These are phyloP conservation scores for Drosophila sordidula DNA, from an alignment of 2,888 invertebrate species.

Conservation along the genomic window DNA sequence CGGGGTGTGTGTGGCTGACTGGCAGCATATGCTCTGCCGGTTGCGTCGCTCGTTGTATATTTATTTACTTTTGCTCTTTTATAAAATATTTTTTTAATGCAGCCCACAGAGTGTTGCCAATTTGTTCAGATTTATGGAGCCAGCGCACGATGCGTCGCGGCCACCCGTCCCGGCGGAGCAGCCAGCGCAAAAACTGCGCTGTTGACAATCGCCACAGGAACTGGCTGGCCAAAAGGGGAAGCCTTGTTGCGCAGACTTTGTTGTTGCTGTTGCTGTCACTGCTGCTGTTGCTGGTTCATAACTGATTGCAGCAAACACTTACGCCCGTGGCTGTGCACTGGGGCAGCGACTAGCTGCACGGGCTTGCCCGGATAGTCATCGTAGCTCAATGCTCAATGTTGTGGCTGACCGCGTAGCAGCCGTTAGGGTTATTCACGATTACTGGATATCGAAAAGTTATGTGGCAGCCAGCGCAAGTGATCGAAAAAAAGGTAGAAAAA, in stretches of 20 bases:
- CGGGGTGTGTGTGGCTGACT: constrained; percentile 37
- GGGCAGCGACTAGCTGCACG: constrained; percentile 7
- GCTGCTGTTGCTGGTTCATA: constrained; percentile 57
- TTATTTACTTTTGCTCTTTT: constrained; percentile 78
- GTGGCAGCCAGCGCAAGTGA: too few species aligned
- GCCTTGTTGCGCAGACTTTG: constrained; percentile 31
- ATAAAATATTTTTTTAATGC: constrained; percentile 80
- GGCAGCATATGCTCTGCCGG: constrained; percentile 70
- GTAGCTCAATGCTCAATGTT: constrained; percentile 36
- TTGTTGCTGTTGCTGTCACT: constrained; percentile 6
- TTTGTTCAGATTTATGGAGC: constrained; percentile 80
- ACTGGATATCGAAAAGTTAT: neutral
- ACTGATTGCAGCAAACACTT: constrained; percentile 78
- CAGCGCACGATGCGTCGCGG: constrained; percentile 16
- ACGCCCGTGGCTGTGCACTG: constrained; percentile 26
- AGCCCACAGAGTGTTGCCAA: constrained; percentile 81
- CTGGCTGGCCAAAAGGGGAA: constrained; percentile 50
- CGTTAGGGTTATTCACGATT: constrained; percentile 55
- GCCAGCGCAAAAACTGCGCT: constrained; percentile 54
- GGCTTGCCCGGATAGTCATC: constrained; percentile 14
- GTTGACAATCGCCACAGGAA: constrained; percentile 81
- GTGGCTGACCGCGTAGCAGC: constrained; percentile 11
- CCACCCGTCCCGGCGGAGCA: constrained; percentile 9
- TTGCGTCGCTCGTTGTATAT: constrained; percentile 64
- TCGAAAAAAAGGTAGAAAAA: too few species aligned